Evolutionary conservation across 2,888 invertebrate species (phyloP), one percentile per base, ranked within the genome.

Genomic region (Neoaliturus tenellus): DNA sequence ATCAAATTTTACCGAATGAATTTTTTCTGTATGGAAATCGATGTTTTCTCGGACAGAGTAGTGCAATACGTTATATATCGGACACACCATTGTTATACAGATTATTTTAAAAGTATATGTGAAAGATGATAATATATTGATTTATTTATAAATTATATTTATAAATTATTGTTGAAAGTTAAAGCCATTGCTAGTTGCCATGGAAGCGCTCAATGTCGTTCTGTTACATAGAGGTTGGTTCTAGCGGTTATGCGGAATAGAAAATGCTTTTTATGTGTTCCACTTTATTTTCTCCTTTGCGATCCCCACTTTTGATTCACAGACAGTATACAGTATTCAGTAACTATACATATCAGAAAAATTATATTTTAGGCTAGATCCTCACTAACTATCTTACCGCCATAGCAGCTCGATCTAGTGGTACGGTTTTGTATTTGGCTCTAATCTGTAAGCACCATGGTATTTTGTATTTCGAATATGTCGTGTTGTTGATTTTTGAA

Each of bases 141-240:
- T 78, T 78, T 78, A 78, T 78, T 78, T 55, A 78, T 48, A 78
- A 78, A 78, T 78, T 78, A 78, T 78, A 78, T 78, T 78, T 78
- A 78, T 78, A 78, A 78, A 78, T 48, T 48, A 78, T 78, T 78
- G 78, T 78, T 78, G 44, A 48, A 78, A 78, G 78, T 78, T 78
- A 23, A 78, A 78, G 78, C 78, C 78, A 78, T 78, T 78, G 55
- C 78, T 48, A 78, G 78, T 78, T 78, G 78, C 78, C 78, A 78
- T 78, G 78, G 78, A 78, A 55, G 78, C 78, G 48, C 51, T 28
- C 31, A 75, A 48, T 44, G 71, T 41, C 41, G 39, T 28, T 28
- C 39, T 44, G 44, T 41, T 44, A 44, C 39, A 75, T 75, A 78
- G 78, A 55, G 78, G 78, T 78, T 78, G 55, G 78, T 78, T 78